Evolutionary conservation across 2,888 invertebrate genomes (phyloP), one percentile per base, ranked within the genome.

Genomic region (Oxycera nigricornis): DNA sequence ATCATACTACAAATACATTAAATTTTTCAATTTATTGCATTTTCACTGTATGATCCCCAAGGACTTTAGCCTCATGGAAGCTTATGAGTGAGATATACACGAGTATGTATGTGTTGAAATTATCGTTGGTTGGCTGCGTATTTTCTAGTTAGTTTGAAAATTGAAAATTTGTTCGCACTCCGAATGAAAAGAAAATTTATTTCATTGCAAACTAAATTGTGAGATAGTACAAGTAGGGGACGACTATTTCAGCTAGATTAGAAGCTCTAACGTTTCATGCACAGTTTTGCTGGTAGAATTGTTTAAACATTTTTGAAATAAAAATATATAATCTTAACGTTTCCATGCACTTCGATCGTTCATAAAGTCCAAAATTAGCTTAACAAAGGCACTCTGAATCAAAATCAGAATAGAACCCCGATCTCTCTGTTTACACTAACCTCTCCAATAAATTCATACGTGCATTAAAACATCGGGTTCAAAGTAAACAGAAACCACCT

Each of bases 1-100:
- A 46, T 46, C 46, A 46, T 46, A 46, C 46, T 46, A 17, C 46
- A 65, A 65, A 65, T 41, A 41, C 39, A 65, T 65, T 41, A 65
- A 65, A 65, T 65, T 65, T 65, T 65, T 39, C 41, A 65, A 41
- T 65, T 65, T 65, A 65, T 41, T 41, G 11, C 65, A 39, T 65
- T 65, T 39, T 30, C 26, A 65, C 65, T 28, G n/a, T 30, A 59
- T 59, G 59, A 28, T 59, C 22, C 30, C 22, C 41, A 65, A 39
- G 65, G 26, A 41, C 41, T 65, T 59, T 41, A 30, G 39, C 11
- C 41, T 24, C 35, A 11, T 7, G 6, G 35, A 35, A 35, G 11
- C 35, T 7, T 7, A 35, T 35, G 35, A 35, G 11, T 35, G 35
- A 7, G 35, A 11, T n/a, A 35, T 35, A 11, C 35, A 35, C 35